Conservation (phyloP, 2,888 invertebrate genomes). For the Carcina quercana region DNA sequence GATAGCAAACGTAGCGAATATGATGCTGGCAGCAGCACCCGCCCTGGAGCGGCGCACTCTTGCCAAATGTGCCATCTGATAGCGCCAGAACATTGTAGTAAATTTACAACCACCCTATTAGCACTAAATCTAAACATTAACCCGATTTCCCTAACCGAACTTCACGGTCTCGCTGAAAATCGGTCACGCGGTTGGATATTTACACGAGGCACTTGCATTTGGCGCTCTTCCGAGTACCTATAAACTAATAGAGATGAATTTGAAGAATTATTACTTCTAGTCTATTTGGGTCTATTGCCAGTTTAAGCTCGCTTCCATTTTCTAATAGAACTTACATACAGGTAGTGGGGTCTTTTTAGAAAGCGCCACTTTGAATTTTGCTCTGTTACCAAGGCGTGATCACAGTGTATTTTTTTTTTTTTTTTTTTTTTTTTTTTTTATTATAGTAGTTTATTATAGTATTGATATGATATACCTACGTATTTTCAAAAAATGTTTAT, state of each 20-base stretch:
- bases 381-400: too few relatives aligned
- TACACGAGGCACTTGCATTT: conserved; percentile 36
- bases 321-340: too few relatives aligned
- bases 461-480: too few relatives aligned
- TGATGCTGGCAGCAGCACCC: conserved; percentile 27
- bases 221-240: conserved; percentile 21
- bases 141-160: conserved; percentile 67
- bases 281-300: too few relatives aligned
- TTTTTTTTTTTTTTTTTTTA: too few relatives aligned
- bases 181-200: conserved; percentile 48
- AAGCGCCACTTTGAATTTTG: too few relatives aligned
- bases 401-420: too few relatives aligned
- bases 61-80: conserved; percentile 72
- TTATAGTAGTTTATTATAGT: too few relatives aligned
- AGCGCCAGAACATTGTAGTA: conserved; percentile 65
- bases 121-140: conserved; percentile 75
- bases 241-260: conserved; percentile 27
- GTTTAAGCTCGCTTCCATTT: too few relatives aligned
- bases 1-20: conserved; percentile 52
- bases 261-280: too few relatives aligned
- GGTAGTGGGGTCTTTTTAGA: too few relatives aligned
- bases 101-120: conserved; percentile 72
- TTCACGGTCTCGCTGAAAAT: conserved; percentile 50
- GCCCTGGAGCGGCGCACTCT: conserved; percentile 42
- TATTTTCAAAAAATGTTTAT: too few relatives aligned